Base-by-base conservation (phyloP, 2,888 invertebrate genomes). In the Coleophora deauratella region DNA sequence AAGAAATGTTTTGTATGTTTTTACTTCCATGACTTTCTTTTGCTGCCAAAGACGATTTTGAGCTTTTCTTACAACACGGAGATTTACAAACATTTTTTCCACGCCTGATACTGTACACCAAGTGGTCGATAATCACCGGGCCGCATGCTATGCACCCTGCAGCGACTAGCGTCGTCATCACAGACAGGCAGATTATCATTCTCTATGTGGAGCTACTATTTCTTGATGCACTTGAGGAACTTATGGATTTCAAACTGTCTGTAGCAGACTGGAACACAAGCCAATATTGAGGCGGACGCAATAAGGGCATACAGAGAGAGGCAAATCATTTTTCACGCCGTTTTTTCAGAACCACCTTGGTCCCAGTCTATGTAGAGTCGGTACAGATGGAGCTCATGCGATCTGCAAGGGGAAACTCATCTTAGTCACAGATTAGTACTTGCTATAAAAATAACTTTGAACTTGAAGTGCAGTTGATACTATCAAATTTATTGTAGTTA, bases 261-360 rank as follows among this genome's bases (percentile, higher is more conserved):
- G 52, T 65, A 73, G 59, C 79, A 78, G 45, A 78, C 73, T 2
- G 82, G 80, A 1, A 79, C 67, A 52, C 81, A 81, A 36, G 81
- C 77, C 36, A 82, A 61, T 34, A 79, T 42, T 35, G 81, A 64
- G 30, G 79, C 79, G 30, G 81, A 75, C 1, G 78, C 78, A 41
- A 81, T 71, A 48, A 82, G 57, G 43, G 76, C 75, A 48, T 73
- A 79, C 44, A 79, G 45, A 1, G 82, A 81, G 50, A 80, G 64
- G 68, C 81, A 81, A 74, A 81, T 76, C 82, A 82, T 82, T 72
- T 76, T 68, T 46, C 28, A 36, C 15, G 31, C 2, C 11, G 21
- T 21, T 21, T 21, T n/a, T 21, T 21, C 21, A 4, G 21, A 21
- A 21, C 21, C 21, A 4, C 6, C 6, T 21, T 21, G 21, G 6